These are phyloP conservation scores for Syngnathoides biaculeatus DNA, from an alignment of 2,113 vertebrate species.

Conservation along the genomic window DNA sequence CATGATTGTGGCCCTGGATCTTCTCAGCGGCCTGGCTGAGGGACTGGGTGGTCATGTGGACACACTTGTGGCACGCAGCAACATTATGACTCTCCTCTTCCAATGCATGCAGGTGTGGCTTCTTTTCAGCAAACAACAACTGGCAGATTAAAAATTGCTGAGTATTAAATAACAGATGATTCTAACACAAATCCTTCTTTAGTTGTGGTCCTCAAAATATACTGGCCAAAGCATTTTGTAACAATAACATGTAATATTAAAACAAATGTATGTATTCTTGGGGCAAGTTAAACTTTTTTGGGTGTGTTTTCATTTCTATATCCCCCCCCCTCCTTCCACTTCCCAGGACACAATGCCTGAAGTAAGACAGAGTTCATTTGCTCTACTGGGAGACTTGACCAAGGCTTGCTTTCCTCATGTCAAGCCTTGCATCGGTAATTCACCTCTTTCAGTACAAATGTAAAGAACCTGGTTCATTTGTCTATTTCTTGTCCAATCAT, in stretches of 20 bases:
- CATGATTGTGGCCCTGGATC: slow-evolving; percentile 94
- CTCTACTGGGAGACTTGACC: slow-evolving; percentile 88
- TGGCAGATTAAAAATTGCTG: too few species aligned
- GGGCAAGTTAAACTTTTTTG: not conserved
- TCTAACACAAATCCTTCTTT: too few species aligned
- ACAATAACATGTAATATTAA: too few species aligned
- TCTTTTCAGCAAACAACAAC: not conserved
- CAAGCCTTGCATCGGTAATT: slow-evolving; percentile 89
- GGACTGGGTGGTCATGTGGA: slow-evolving; percentile 88
- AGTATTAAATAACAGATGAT: too few species aligned
- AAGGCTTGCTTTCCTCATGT: slow-evolving; percentile 95
- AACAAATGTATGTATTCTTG: too few species aligned
- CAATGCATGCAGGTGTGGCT: slow-evolving; percentile 91
- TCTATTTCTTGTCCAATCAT: not conserved
- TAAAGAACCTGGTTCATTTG: not conserved
- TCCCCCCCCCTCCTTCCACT: too few species aligned
- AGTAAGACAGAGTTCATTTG: slow-evolving; percentile 93
- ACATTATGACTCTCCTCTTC: slow-evolving; percentile 93
- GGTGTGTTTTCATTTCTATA: slow-evolving; percentile 28
- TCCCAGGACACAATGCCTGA: slow-evolving; percentile 91
- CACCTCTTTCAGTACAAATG: not conserved
- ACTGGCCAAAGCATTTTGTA: too few species aligned
- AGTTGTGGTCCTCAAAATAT: too few species aligned
- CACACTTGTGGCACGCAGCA: slow-evolving; percentile 88
- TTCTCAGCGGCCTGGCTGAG: slow-evolving; percentile 90